Evolutionary conservation across 2,888 invertebrate genomes (phyloP).

Genomic region (Creontiades dilutus): DNA sequence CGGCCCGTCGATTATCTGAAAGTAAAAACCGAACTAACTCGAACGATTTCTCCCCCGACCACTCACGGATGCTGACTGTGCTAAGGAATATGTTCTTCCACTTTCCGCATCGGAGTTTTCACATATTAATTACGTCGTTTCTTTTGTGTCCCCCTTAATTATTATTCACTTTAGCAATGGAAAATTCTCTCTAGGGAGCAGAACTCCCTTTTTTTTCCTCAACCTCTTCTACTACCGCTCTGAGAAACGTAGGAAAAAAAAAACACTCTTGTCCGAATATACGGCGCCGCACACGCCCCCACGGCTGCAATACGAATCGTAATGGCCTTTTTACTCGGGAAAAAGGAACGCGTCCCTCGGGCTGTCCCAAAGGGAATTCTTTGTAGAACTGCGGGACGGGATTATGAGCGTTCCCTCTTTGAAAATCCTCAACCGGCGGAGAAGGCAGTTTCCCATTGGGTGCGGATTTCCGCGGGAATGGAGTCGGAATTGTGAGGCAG

Average conservation of each 20-base stretch:
- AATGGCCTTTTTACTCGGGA: background rate
- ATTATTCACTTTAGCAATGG: constrained; percentile 9
- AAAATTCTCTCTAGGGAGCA: background rate
- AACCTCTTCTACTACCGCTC: background rate
- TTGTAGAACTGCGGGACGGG: background rate
- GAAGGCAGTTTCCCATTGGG: background rate
- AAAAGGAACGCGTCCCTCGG: background rate
- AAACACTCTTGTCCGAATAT: constrained; percentile 28
- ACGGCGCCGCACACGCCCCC: constrained; percentile 3
- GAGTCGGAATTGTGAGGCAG: background rate
- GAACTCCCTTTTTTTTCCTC: constrained; percentile 8
- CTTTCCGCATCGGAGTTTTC: background rate
- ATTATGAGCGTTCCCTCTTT: constrained; percentile 34
- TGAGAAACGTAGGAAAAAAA: background rate
- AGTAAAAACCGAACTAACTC: too few relatives aligned
- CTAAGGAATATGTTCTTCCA: background rate
- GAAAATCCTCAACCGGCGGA: background rate
- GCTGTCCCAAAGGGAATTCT: constrained; percentile 18
- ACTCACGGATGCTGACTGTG: background rate
- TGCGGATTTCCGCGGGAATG: background rate
- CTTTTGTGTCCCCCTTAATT: background rate
- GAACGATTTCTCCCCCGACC: too few relatives aligned
- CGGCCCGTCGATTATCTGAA: too few relatives aligned
- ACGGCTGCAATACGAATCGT: constrained; percentile 35
- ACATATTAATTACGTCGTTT: constrained; percentile 7